Evolutionary conservation across 2,113 vertebrate species (phyloP).

Genomic region (Dolichotis patagonum): DNA sequence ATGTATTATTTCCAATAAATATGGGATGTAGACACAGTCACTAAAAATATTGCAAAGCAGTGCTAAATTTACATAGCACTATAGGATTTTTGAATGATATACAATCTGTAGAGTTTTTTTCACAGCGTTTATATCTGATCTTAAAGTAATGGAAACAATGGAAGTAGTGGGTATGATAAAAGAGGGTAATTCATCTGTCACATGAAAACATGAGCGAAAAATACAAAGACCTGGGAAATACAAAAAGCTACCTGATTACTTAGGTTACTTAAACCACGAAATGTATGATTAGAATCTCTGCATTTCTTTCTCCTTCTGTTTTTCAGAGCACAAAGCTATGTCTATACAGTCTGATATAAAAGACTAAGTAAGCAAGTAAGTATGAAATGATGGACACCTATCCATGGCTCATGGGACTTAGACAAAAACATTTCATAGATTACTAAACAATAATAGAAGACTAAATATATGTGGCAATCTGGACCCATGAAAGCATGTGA

Average conservation of each 20-base stretch:
- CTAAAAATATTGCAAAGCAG: conserved; percentile 3
- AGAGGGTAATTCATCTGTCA: background rate
- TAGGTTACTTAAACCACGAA: conserved; percentile 30
- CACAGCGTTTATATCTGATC: background rate
- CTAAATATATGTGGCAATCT: background rate
- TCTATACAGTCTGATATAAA: background rate
- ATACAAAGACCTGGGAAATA: background rate
- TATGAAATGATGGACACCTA: background rate
- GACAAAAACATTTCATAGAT: background rate
- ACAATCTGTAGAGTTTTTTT: background rate
- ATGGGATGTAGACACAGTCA: background rate
- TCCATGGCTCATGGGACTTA: background rate
- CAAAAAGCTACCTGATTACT: background rate
- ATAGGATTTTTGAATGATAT: background rate
- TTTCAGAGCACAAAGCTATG: background rate
- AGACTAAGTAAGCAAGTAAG: background rate
- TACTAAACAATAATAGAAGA: background rate
- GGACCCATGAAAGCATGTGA: background rate
- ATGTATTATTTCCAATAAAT: background rate
- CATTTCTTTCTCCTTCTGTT: background rate
- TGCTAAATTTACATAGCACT: background rate
- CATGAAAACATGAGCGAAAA: background rate
- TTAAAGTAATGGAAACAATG: background rate
- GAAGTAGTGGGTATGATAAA: background rate
- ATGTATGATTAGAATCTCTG: background rate